These are phyloP conservation scores for Sarcophaga caerulescens DNA, from an alignment of 2,888 invertebrate species.

Conservation along the genomic window DNA sequence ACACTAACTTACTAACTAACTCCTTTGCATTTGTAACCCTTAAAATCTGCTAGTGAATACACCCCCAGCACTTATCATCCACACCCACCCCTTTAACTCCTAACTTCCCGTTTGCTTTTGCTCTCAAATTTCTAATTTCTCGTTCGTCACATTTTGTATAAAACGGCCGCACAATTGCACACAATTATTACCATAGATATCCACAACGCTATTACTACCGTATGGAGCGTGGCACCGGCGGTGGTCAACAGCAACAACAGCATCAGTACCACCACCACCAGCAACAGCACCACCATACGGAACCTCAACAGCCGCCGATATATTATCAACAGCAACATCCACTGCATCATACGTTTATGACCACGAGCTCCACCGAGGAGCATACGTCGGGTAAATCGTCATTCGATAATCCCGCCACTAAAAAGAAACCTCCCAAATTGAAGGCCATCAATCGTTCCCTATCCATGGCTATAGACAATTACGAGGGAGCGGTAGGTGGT, in stretches of 20 bases:
- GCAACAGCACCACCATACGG: constrained; percentile 47
- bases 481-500: constrained; percentile 69
- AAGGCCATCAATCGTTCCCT: constrained; percentile 81
- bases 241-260: constrained; percentile 76
- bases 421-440: constrained; percentile 81
- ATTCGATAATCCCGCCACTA: constrained; percentile 80
- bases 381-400: constrained; percentile 75
- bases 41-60: background rate
- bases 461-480: constrained; percentile 81
- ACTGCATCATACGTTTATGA: constrained; percentile 74
- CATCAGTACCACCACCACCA: constrained; percentile 61
- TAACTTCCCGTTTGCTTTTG: background rate
- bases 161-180: constrained; percentile 80
- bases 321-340: constrained; percentile 68
- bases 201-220: constrained; percentile 80
- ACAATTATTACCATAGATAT: constrained; percentile 79
- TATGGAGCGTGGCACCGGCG: constrained; percentile 81
- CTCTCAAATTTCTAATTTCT: constrained; percentile 39
- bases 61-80: background rate
- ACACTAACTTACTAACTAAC: background rate
- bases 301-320: constrained; percentile 41
- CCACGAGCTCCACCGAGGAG: constrained; percentile 72
- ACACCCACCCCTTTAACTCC: background rate
- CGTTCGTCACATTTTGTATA: constrained; percentile 49
- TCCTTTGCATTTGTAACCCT: background rate